Percentiles rank a stretch among this genome's conserved stretches.
These are phyloP conservation scores for Cataglyphis rosenhaueri DNA, from an alignment of 2,888 invertebrate genomes.

Conservation along the genomic window DNA sequence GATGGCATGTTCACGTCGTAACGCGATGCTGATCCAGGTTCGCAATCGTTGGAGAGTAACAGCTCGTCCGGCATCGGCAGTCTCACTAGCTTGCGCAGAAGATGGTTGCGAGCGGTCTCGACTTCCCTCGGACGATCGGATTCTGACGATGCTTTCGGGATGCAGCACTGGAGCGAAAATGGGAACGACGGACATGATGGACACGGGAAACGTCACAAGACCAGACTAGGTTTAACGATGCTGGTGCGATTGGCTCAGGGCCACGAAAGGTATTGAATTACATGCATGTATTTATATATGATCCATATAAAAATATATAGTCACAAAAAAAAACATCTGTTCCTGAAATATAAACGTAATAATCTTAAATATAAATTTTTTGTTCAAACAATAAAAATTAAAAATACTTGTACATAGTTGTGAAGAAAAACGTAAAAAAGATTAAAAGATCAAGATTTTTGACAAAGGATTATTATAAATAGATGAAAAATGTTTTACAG, in stretches of 20 bases:
- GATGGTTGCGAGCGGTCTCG: conserved; percentile 87
- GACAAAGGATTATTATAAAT: neutral
- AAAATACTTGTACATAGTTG: neutral
- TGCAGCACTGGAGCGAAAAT: conserved; percentile 77
- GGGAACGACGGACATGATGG: conserved; percentile 68
- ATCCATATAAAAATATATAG: neutral
- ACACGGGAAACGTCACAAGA: conserved; percentile 82
- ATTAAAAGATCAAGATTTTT: neutral
- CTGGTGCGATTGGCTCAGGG: conserved; percentile 88
- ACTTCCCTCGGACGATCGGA: conserved; percentile 86
- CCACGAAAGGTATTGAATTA: conserved; percentile 85
- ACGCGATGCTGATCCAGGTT: conserved; percentile 75
- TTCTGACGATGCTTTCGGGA: conserved; percentile 82
- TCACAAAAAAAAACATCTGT: neutral
- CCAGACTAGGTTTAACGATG: conserved; percentile 90
- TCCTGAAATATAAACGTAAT: neutral
- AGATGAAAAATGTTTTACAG: conserved; percentile 80
- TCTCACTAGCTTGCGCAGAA: conserved; percentile 87
- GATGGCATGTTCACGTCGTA: conserved; percentile 34
- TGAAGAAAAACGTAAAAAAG: neutral
- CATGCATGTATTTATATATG: neutral
- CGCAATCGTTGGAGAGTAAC: conserved; percentile 81
- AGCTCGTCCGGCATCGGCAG: conserved; percentile 83
- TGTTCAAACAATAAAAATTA: neutral
- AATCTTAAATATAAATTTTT: neutral